A percentile compares a stretch with the other conserved stretches of the same genome.
phyloP scores from a whole-genome alignment of 2,797 vertebrate species.

The Chloroceryle amazona region DNA sequence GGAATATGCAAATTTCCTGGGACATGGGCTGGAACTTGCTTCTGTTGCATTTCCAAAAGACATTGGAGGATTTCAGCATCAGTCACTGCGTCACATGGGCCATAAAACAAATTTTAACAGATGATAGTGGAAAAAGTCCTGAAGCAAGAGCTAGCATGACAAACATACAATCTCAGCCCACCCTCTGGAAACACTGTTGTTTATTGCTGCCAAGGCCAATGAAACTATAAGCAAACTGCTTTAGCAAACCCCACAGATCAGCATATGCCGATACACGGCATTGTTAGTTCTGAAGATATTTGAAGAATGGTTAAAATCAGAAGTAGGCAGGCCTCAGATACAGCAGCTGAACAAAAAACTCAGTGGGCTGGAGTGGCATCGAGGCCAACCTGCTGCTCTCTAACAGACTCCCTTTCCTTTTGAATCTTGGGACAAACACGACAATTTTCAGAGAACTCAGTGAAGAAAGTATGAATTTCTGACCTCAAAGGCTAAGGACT shows the following conservation, averaged over 20 bases:
- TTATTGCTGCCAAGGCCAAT: background rate
- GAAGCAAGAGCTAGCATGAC: background rate
- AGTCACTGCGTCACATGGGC: background rate
- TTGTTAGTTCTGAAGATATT: background rate
- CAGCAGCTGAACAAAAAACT: background rate
- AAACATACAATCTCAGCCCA: background rate
- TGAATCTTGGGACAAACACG: background rate
- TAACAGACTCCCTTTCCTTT: background rate
- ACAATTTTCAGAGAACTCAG: background rate
- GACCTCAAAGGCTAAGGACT: background rate
- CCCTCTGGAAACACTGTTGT: background rate
- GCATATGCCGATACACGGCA: background rate
- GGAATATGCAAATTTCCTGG: constrained; percentile 16
- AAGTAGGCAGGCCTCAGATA: background rate
- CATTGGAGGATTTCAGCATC: background rate
- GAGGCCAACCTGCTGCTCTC: background rate
- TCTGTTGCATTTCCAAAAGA: constrained; percentile 24
- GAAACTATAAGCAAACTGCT: background rate
- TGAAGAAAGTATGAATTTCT: background rate
- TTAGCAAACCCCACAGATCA: background rate
- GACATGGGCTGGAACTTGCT: background rate
- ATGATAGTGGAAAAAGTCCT: background rate
- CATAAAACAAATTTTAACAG: background rate
- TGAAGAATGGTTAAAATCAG: background rate
- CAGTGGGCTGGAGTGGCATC: background rate